Percentiles rank a stretch among this genome's conserved stretches.
Conservation (phyloP, 1,140 invertebrate species). For the Frieseomelitta varia region DNA sequence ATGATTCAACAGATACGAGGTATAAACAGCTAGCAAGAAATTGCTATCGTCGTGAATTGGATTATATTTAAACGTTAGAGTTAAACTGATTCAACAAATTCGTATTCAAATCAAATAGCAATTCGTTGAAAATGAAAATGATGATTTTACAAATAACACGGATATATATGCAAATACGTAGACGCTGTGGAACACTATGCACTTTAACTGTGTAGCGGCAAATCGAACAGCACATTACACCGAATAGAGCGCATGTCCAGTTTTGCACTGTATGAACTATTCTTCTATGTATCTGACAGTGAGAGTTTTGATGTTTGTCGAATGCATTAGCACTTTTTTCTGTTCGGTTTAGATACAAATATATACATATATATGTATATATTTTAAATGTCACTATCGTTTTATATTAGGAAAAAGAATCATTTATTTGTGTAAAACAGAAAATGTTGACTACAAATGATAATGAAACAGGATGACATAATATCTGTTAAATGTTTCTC, state of each 20-base stretch:
- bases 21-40: background rate
- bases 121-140: background rate
- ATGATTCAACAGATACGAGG: background rate
- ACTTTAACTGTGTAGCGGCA: slow-evolving; percentile 65
- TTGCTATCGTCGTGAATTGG: background rate
- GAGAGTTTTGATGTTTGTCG: slow-evolving; percentile 82
- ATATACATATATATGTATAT: slow-evolving; percentile 64
- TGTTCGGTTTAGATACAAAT: slow-evolving; percentile 66
- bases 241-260: slow-evolving; percentile 76
- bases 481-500: background rate
- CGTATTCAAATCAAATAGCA: no score
- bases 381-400: slow-evolving; percentile 50
- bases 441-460: background rate
- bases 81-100: background rate
- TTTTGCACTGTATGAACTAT: slow-evolving; percentile 75
- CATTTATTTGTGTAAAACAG: slow-evolving; percentile 30
- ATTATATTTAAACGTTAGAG: background rate
- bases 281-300: slow-evolving; percentile 81
- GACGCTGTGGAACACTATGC: slow-evolving; percentile 63
- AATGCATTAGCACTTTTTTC: slow-evolving; percentile 80
- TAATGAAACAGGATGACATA: background rate
- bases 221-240: slow-evolving; percentile 69
- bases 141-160: slow-evolving; percentile 41
- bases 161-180: slow-evolving; percentile 60
- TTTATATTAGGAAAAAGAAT: slow-evolving; percentile 26